These are phyloP conservation scores for Hozukius guyotensis DNA, from an alignment of 2,797 vertebrate species.

Conservation along the genomic window DNA sequence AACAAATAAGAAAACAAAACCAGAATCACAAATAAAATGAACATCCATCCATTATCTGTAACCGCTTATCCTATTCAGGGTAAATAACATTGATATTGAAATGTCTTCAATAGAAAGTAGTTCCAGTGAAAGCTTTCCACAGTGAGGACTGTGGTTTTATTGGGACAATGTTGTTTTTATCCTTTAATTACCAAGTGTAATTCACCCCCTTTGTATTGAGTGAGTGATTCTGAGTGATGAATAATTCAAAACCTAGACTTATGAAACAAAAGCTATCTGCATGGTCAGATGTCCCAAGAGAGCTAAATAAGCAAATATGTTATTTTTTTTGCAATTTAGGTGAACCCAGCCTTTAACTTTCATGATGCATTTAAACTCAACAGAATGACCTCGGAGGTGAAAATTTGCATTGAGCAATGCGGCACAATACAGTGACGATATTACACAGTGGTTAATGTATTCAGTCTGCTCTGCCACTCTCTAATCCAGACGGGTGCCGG, in stretches of 20 bases:
- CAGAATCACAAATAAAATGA: too few relatives aligned
- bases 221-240: not conserved
- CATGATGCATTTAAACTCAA: not conserved
- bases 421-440: constrained; percentile 28
- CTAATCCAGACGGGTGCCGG: constrained; percentile 59
- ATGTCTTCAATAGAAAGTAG: not conserved
- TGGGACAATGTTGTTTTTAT: not conserved
- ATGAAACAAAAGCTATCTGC: not conserved
- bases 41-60: too few relatives aligned
- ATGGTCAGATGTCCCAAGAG: not conserved
- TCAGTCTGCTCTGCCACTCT: constrained; percentile 41
- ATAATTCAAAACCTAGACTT: not conserved
- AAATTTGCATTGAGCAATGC: constrained; percentile 10
- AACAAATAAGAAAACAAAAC: too few relatives aligned
- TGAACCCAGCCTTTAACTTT: not conserved
- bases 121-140: not conserved
- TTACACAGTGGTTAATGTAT: constrained; percentile 53
- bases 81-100: not conserved
- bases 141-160: not conserved
- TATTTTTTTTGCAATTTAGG: not conserved
- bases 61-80: too few relatives aligned
- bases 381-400: not conserved
- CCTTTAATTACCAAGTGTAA: not conserved
- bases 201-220: not conserved
- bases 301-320: not conserved